Evolutionary conservation across 2,113 vertebrate genomes (phyloP).

Genomic region (Neomonachus schauinslandi): DNA sequence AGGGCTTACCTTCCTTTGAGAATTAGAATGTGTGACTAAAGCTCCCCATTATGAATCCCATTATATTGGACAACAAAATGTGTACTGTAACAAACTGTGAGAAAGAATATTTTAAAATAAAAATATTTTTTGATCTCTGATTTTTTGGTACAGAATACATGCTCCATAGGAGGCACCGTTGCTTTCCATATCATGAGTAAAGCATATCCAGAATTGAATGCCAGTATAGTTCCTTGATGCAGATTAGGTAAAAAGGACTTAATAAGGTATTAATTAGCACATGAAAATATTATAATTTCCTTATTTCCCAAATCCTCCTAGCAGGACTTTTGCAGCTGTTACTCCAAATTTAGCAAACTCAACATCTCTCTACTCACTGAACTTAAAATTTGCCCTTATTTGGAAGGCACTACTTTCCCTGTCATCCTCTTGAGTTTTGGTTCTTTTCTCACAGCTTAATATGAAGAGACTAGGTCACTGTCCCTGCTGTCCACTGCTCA

Average conservation of each 20-base stretch:
- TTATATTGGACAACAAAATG: background rate
- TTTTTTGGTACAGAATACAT: background rate
- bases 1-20: background rate
- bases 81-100: background rate
- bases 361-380: background rate
- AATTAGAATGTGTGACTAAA: background rate
- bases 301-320: background rate
- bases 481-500: background rate
- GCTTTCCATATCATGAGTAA: background rate
- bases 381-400: background rate
- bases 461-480: background rate
- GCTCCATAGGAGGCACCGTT: background rate
- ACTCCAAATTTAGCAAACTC: background rate
- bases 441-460: background rate
- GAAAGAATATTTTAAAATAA: constrained; percentile 11
- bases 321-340: background rate
- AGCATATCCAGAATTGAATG: background rate
- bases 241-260: background rate
- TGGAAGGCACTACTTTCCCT: background rate
- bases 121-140: background rate
- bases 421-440: background rate
- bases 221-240: background rate
- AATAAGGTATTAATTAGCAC: background rate
- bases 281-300: background rate
- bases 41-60: background rate